Evolutionary conservation across 2,113 vertebrate species (phyloP).

Genomic region (Myxocyprinus asiaticus): DNA sequence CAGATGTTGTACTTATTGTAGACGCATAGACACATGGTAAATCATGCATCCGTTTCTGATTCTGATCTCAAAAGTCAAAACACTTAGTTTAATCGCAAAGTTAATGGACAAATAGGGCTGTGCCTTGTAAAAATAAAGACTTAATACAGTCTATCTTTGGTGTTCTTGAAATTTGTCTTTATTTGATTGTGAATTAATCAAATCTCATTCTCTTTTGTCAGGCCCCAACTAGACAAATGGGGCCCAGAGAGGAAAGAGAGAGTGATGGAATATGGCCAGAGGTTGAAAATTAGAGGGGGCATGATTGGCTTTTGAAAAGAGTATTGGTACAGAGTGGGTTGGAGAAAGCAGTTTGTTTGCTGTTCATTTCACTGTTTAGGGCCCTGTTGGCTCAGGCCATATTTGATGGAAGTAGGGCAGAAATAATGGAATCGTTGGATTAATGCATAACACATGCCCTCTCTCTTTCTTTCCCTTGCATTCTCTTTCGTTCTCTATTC

Average conservation of each 20-base stretch:
- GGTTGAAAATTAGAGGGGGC: neutral
- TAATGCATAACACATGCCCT: constrained; percentile 70
- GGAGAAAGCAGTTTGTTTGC: constrained; percentile 54
- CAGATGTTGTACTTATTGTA: constrained; percentile 22
- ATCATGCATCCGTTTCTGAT: constrained; percentile 12
- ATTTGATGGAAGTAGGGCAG: constrained; percentile 68
- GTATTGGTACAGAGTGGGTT: neutral
- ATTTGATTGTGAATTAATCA: constrained; percentile 2
- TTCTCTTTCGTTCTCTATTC: constrained; percentile 26
- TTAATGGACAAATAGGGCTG: constrained; percentile 18
- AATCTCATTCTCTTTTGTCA: too few species aligned
- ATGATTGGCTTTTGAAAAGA: neutral
- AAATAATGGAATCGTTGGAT: constrained; percentile 63
- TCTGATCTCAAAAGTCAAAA: constrained; percentile 14
- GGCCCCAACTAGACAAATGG: neutral
- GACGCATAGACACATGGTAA: constrained; percentile 6
- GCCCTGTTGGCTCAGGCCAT: constrained; percentile 63
- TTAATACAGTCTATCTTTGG: neutral
- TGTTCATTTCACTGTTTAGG: constrained; percentile 65
- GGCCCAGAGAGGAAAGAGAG: neutral
- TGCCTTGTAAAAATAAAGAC: constrained; percentile 11
- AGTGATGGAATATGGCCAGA: constrained; percentile 13
- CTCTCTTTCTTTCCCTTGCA: neutral
- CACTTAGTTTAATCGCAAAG: constrained; percentile 4
- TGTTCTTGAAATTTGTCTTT: neutral